These are phyloP conservation scores for Drosophila navojoa DNA, from an alignment of 1,140 invertebrate species.

Conservation along the genomic window DNA sequence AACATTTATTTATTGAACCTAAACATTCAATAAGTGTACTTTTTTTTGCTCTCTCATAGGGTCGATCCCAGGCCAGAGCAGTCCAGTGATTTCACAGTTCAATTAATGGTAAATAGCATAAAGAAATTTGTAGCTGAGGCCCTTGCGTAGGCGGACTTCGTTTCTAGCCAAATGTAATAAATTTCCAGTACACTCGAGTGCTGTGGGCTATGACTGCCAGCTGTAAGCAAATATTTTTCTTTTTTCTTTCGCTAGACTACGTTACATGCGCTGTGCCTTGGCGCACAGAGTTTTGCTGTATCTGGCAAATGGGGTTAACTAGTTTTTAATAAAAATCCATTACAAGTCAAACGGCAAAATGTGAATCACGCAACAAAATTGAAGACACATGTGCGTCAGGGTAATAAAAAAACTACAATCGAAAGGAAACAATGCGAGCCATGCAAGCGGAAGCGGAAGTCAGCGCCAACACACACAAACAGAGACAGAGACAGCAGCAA, in stretches of 20 bases:
- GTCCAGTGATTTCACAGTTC: no score
- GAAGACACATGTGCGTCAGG: conserved; percentile 51
- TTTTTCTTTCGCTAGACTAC: no score
- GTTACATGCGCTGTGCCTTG: not conserved
- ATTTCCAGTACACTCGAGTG: not conserved
- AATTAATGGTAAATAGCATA: no score
- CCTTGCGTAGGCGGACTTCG: not conserved
- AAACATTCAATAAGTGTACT: no score
- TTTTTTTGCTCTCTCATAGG: no score
- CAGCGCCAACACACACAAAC: conserved; percentile 49
- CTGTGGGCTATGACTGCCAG: not conserved
- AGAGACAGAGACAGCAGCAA: conserved; percentile 46
- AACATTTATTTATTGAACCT: no score
- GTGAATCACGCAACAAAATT: conserved; percentile 35
- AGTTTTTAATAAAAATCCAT: conserved; percentile 61
- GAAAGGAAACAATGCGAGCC: conserved; percentile 58
- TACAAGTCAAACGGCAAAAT: conserved; percentile 38
- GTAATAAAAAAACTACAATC: conserved; percentile 50
- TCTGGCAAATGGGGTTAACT: conserved; percentile 28
- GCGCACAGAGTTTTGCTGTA: not conserved
- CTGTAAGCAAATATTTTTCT: not conserved
- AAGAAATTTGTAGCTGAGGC: no score
- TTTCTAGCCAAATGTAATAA: not conserved
- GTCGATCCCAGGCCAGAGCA: no score
- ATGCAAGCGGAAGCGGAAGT: conserved; percentile 76